phyloP scores from a whole-genome alignment of 2,888 invertebrate species.

The Dasypolia templi region DNA sequence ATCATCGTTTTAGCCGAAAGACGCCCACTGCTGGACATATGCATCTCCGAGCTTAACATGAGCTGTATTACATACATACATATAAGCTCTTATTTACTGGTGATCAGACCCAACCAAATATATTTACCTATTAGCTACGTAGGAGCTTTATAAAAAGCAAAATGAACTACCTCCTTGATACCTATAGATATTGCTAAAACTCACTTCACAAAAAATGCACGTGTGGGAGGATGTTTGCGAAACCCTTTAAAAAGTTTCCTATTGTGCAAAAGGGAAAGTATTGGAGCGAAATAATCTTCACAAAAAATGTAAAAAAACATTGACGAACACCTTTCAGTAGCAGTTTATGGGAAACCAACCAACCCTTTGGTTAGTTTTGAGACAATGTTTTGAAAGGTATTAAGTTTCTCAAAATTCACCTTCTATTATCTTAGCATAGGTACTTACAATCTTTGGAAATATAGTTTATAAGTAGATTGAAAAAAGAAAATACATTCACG shows the following conservation, averaged over 20 bases:
- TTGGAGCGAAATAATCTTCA: constrained; percentile 81
- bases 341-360: constrained; percentile 69
- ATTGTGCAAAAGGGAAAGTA: constrained; percentile 86
- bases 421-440: neutral
- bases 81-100: neutral
- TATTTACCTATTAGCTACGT: neutral
- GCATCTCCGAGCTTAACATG: no score
- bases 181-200: neutral
- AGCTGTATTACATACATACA: no score
- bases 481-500: neutral
- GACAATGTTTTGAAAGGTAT: neutral
- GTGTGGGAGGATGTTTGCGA: constrained; percentile 86
- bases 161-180: neutral
- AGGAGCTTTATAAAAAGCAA: neutral
- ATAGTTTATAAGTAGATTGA: neutral
- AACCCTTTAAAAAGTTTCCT: constrained; percentile 83
- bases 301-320: constrained; percentile 78
- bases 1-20: neutral
- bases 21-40: neutral
- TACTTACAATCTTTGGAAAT: neutral
- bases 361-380: constrained; percentile 74
- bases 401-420: neutral
- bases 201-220: constrained; percentile 63
- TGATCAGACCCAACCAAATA: neutral
- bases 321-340: constrained; percentile 78